These are phyloP conservation scores for Mechanitis messenoides DNA, from an alignment of 2,888 invertebrate genomes.

Conservation along the genomic window DNA sequence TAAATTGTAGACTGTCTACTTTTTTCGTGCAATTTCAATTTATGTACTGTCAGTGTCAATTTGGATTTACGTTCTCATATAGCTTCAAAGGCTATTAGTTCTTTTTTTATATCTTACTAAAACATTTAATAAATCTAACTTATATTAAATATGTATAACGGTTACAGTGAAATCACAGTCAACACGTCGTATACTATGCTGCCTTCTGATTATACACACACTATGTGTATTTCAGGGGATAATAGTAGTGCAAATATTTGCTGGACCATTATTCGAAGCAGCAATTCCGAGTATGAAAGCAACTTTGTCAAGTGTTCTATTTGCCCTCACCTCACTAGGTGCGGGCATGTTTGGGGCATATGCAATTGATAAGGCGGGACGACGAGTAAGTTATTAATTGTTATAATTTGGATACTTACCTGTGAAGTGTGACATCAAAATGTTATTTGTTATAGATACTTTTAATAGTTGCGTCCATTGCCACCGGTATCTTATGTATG, in stretches of 20 bases:
- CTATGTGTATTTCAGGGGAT: conserved; percentile 53
- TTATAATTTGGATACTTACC: not conserved
- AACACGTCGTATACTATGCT: conserved; percentile 41
- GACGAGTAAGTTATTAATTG: conserved; percentile 16
- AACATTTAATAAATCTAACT: conserved; percentile 37
- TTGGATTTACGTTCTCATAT: too few species aligned
- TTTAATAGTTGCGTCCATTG: conserved; percentile 41
- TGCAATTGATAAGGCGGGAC: conserved; percentile 18
- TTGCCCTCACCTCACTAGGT: conserved; percentile 8
- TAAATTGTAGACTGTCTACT: too few species aligned
- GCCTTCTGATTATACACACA: conserved; percentile 40
- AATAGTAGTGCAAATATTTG: conserved; percentile 54
- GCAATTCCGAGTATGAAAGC: conserved; percentile 25
- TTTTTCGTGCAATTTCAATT: too few species aligned
- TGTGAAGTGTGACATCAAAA: not conserved
- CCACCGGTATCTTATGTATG: conserved; percentile 39
- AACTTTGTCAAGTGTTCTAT: conserved; percentile 19
- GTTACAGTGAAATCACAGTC: conserved; percentile 10
- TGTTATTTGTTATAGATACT: conserved; percentile 38
- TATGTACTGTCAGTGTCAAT: too few species aligned
- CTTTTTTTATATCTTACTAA: conserved; percentile 23
- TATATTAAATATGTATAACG: conserved; percentile 26
- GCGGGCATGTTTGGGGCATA: conserved; percentile 13
- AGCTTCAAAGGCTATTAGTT: too few species aligned
- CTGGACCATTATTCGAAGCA: conserved; percentile 47